phyloP scores from a whole-genome alignment of 2,888 invertebrate species.

The Steinernema scapterisci region DNA sequence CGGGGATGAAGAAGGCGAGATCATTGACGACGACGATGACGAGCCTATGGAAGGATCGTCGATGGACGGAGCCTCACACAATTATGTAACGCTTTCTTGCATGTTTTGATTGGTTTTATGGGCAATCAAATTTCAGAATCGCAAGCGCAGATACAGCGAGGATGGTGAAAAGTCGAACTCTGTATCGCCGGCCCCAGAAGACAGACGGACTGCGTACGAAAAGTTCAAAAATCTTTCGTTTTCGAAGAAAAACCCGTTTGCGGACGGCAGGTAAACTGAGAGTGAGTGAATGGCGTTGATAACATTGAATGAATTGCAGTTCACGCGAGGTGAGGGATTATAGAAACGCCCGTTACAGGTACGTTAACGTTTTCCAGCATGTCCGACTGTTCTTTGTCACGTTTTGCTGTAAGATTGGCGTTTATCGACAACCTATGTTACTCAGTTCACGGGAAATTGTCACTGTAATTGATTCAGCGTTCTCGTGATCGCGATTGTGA shows the following conservation, averaged over 20 bases:
- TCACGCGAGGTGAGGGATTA: not conserved
- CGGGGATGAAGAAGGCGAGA: conserved; percentile 20
- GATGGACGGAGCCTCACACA: not conserved
- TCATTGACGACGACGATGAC: conserved; percentile 3
- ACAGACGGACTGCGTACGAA: not conserved
- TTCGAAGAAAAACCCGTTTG: conserved; percentile 20
- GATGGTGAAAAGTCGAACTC: not conserved
- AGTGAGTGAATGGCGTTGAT: too few species aligned
- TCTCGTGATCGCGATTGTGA: too few species aligned
- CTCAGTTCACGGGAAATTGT: too few species aligned
- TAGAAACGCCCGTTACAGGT: conserved; percentile 6
- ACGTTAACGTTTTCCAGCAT: too few species aligned
- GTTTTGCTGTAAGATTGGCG: too few species aligned
- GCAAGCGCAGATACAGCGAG: conserved; percentile 6
- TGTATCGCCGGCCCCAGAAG: conserved; percentile 8
- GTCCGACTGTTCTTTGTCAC: too few species aligned
- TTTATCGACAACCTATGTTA: too few species aligned
- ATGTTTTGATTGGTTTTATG: too few species aligned
- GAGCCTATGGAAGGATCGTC: conserved; percentile 9
- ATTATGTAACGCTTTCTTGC: too few species aligned
- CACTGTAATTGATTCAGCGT: too few species aligned
- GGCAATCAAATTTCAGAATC: conserved; percentile 2
- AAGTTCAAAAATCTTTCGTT: conserved; percentile 7
- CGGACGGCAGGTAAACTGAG: not conserved
- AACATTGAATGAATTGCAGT: too few species aligned